Percentiles rank a stretch among this genome's conserved stretches.
Evolutionary conservation across 2,113 vertebrate genomes (phyloP).

Genomic region (Circaetus cinerascens): DNA sequence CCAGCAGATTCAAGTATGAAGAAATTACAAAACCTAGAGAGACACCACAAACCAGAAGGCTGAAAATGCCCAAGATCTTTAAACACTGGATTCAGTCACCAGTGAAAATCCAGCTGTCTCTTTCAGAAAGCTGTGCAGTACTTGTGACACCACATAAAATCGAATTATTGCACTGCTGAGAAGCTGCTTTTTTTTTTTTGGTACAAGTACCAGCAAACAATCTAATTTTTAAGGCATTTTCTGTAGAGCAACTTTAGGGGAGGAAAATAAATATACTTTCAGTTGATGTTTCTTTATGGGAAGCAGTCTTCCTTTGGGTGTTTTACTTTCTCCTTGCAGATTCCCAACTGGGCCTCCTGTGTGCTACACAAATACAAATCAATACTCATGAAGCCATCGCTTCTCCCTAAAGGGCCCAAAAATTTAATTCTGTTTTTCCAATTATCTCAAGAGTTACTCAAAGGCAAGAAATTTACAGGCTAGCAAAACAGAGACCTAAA

Average conservation of each 20-base stretch:
- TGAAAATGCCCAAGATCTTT: background rate
- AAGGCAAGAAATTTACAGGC: background rate
- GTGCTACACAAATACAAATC: background rate
- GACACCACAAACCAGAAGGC: background rate
- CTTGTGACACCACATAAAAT: background rate
- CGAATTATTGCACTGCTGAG: background rate
- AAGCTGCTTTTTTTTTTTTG: background rate
- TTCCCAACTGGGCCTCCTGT: background rate
- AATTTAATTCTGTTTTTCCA: background rate
- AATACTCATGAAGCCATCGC: background rate
- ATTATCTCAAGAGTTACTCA: background rate
- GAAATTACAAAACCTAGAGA: background rate
- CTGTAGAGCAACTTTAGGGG: background rate
- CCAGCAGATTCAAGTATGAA: background rate
- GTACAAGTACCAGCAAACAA: background rate
- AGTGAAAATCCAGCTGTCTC: background rate
- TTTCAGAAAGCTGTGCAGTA: background rate
- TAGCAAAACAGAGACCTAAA: background rate
- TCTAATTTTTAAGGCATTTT: background rate
- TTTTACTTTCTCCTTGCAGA: background rate
- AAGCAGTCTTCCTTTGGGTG: background rate
- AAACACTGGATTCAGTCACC: background rate
- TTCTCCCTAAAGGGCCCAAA: background rate
- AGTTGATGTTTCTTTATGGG: background rate
- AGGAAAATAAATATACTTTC: background rate